phyloP scores from a whole-genome alignment of 2,797 vertebrate species.

The Manis javanica region DNA sequence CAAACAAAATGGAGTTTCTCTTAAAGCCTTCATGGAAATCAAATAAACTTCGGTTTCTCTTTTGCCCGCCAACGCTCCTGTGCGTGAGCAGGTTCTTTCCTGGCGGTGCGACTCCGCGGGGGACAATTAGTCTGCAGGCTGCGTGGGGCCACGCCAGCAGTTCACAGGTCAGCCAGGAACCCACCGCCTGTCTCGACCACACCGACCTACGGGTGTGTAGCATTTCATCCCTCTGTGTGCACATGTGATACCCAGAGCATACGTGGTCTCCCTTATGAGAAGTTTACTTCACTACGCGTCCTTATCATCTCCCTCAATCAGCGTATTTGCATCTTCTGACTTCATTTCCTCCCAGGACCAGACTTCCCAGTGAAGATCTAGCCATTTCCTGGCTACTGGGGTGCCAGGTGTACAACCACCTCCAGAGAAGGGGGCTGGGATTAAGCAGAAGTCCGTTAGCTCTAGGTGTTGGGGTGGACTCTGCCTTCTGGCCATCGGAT shows the following conservation, averaged over 20 bases:
- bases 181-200: neutral
- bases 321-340: neutral
- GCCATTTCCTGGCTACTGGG: neutral
- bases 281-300: neutral
- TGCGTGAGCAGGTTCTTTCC: neutral
- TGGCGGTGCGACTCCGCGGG: fast-evolving
- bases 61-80: neutral
- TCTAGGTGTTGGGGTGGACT: too few relatives aligned
- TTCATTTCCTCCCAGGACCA: neutral
- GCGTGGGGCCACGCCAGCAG: fast-evolving
- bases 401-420: too few relatives aligned
- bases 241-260: fast-evolving
- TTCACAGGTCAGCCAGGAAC: fast-evolving
- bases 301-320: neutral
- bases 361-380: neutral
- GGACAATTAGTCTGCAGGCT: fast-evolving
- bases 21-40: neutral
- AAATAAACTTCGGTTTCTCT: neutral
- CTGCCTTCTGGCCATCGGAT: too few relatives aligned
- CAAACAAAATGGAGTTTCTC: constrained; percentile 9
- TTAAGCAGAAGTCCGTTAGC: neutral
- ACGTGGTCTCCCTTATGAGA: neutral
- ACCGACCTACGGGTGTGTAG: fast-evolving
- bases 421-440: neutral
- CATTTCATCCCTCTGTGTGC: fast-evolving